Evolutionary conservation across 2,797 vertebrate genomes (phyloP), one percentile per base, ranked within the genome.

Genomic region (Orientallactaga sibirica): DNA sequence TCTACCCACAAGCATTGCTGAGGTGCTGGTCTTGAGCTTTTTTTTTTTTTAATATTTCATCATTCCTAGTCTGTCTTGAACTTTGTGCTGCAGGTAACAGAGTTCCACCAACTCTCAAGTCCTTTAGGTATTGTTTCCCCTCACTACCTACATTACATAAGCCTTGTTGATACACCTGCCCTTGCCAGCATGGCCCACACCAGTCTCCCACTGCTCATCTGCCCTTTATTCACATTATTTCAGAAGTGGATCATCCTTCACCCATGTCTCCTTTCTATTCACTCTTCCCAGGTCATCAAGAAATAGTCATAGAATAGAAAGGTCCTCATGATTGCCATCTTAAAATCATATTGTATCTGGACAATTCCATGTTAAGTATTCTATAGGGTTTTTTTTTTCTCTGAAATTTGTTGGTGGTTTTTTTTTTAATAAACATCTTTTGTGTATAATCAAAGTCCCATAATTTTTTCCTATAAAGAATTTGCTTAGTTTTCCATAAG

Each of bases 401-500:
- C 33, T 37, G 33, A 37, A 37, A 37, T 86, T 80, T 90, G 84
- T 93, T 94, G 83, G 14, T 96, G 64, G 61, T 93, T 74, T 95
- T 97, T 95, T 82, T 81, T 94, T 92, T 67, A 96, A 97, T 98
- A 97, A 98, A 98, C 95, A 97, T 97, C 95, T 96, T 96, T 97
- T 97, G 95, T 97, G 94, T 98, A 95, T 83, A 97, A 94, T 97
- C 97, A 98, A 97, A 97, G 98, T 97, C 95, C 90, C 62, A 0
- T 90, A 75, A 87, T 97, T 97, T 97, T 98, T 79, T 92, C 97
- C 97, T 98, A 97, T 98, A 95, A 98, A 98, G 97, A 37, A 37
- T 2, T 37, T 37, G 33, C 33, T 37, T 37, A 37, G 33, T 37
- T 37, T 37, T 37, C 33, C 33, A 37, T 37, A 37, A 37, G 33